Percentiles rank a stretch among this genome's conserved stretches.
These are phyloP conservation scores for Endomychus coccineus DNA, from an alignment of 2,888 invertebrate species.

Conservation along the genomic window DNA sequence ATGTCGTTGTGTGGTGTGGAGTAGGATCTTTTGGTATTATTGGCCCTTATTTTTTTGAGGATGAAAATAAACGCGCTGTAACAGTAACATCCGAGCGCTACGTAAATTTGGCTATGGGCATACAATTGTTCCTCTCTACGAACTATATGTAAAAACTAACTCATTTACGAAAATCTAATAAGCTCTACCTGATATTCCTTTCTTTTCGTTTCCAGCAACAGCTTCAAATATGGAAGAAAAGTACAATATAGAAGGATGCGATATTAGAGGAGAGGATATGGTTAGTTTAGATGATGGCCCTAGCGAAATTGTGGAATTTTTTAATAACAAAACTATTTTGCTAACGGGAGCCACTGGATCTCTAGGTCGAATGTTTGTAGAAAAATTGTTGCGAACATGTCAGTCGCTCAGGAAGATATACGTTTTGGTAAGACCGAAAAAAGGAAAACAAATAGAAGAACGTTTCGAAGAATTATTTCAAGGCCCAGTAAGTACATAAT, in stretches of 20 bases:
- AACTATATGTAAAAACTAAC: too few relatives aligned
- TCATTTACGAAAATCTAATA: too few relatives aligned
- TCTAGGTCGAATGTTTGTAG: conserved; percentile 27
- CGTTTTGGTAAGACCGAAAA: conserved; percentile 32
- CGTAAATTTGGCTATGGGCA: too few relatives aligned
- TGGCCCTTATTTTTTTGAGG: too few relatives aligned
- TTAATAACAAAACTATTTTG: conserved; percentile 32
- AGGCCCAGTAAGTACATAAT: conserved; percentile 15
- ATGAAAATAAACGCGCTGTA: too few relatives aligned
- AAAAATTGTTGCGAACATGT: conserved; percentile 31
- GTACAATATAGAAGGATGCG: conserved; percentile 45
- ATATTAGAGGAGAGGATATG: conserved; percentile 47
- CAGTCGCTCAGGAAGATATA: conserved; percentile 29
- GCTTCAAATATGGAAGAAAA: too few relatives aligned
- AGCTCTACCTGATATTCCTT: too few relatives aligned
- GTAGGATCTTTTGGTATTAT: too few relatives aligned
- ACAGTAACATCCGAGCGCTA: too few relatives aligned
- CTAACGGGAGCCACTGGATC: conserved; percentile 42
- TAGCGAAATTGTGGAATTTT: conserved; percentile 33
- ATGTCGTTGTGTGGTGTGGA: too few relatives aligned
- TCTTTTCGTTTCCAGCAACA: too few relatives aligned
- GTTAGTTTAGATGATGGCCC: conserved; percentile 33
- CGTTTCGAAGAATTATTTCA: conserved; percentile 27
- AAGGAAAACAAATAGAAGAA: conserved; percentile 25
- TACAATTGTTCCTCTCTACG: too few relatives aligned